These are phyloP conservation scores for Siphamia tubifer DNA, from an alignment of 2,113 vertebrate species.

Conservation along the genomic window DNA sequence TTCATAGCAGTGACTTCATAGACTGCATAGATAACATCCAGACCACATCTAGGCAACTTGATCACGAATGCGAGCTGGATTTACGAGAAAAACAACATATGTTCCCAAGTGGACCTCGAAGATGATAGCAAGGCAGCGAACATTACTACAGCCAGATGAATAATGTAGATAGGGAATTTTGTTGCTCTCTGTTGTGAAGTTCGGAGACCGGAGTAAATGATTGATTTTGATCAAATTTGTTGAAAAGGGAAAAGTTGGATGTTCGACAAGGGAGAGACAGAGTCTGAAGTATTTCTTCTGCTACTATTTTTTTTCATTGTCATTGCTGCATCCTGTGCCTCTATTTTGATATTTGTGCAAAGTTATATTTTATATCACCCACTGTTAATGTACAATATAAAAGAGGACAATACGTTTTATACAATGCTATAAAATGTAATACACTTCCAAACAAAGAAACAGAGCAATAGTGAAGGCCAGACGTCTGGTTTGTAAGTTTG, in stretches of 20 bases:
- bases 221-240: constrained; percentile 50
- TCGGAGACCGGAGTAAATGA: neutral
- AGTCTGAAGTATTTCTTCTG: constrained; percentile 1
- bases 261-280: constrained; percentile 10
- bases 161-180: constrained; percentile 12
- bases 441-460: neutral
- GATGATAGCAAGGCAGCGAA: neutral
- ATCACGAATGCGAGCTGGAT: neutral
- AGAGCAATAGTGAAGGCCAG: neutral
- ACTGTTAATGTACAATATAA: neutral
- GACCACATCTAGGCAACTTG: neutral
- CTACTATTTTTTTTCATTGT: neutral
- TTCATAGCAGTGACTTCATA: too few relatives aligned
- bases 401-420: neutral
- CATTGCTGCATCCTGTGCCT: neutral
- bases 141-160: neutral
- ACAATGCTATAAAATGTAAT: neutral
- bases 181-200: neutral
- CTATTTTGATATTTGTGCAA: neutral
- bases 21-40: constrained; percentile 28
- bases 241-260: constrained; percentile 32
- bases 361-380: neutral
- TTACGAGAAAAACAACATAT: neutral
- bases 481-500: neutral
- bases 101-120: neutral